Percentiles rank a stretch among this genome's conserved stretches.
These are phyloP conservation scores for Euzophera pinguis DNA, from an alignment of 2,888 invertebrate species.

Conservation along the genomic window DNA sequence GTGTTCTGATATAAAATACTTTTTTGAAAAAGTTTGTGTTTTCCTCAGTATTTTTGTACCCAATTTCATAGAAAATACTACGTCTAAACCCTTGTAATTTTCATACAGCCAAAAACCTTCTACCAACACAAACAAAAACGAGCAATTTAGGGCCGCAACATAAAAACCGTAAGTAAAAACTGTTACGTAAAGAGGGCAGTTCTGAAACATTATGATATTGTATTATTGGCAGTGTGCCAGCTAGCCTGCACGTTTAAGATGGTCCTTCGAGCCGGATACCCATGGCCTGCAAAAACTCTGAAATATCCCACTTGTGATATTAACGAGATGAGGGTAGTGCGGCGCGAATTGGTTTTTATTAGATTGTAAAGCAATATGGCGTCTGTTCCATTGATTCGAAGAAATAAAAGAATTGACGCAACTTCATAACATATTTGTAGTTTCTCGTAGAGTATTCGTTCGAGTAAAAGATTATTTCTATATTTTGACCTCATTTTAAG, in stretches of 20 bases:
- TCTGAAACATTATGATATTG: slow-evolving; percentile 49
- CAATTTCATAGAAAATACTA: no score
- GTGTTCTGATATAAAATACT: no score
- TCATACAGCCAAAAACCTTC: neutral
- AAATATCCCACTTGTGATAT: slow-evolving; percentile 37
- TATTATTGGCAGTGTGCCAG: slow-evolving; percentile 53
- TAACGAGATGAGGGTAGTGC: slow-evolving; percentile 22
- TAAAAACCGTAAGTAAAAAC: slow-evolving; percentile 24
- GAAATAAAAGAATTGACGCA: no score
- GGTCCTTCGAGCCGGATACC: slow-evolving; percentile 40
- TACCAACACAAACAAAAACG: neutral
- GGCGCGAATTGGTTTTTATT: slow-evolving; percentile 7
- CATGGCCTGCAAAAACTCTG: slow-evolving; percentile 35
- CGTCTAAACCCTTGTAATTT: no score
- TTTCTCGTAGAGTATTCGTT: no score
- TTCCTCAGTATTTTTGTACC: no score
- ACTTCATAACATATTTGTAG: no score
- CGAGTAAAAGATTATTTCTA: no score
- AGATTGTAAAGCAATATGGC: neutral
- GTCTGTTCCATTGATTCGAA: neutral
- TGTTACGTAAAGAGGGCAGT: slow-evolving; percentile 33
- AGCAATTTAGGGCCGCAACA: neutral
- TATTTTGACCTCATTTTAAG: no score
- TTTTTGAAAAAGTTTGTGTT: no score
- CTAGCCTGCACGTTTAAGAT: slow-evolving; percentile 39